Evolutionary conservation across 2,888 invertebrate genomes (phyloP), one percentile per base, ranked within the genome.

Genomic region (Acronicta psi): DNA sequence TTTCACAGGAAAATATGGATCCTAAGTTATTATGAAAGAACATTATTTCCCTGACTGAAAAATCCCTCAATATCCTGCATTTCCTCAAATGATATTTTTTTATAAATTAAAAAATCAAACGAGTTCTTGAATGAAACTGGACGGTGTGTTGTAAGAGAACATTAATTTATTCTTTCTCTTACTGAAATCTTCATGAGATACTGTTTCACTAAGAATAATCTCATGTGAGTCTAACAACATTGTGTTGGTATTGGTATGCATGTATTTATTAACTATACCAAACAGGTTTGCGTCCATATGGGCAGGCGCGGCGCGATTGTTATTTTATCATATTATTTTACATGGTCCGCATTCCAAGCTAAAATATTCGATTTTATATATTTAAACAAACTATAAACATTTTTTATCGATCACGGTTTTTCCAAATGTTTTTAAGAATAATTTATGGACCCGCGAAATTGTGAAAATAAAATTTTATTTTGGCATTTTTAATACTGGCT

Each of bases 251-350:
- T 64, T 60, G 73, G 78, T 70, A 70, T 81, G 82, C 77, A 80
- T 72, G 79, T 76, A 77, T 77, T 75, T 75, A 80, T 76, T 73
- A 78, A 77, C 67, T 65, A 77, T 73, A 73, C 75, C 68, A 80
- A 90, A 91, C 90, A 77, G 90, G 90, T 91, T 90, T 82, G 75
- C 72, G 79, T 81, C 87, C 89, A 88, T 88, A 89, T 88, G 86
- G 87, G 80, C 85, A 79, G 81, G 66, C 77, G 71, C 74, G 80
- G 77, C 82, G 75, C 82, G 84, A 86, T 87, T 86, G 88, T 87
- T 87, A 86, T 89, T 85, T 86, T 89, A 89, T 89, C 83, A 87
- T 83, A 88, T 86, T 83, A 83, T 83, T 84, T 86, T 81, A 82
- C 81, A 69, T 82, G 81, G 84, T 85, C 89, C 88, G 88, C 90